Conservation (phyloP, 2,888 invertebrate genomes). For the Macrosoma leucophasiata region DNA sequence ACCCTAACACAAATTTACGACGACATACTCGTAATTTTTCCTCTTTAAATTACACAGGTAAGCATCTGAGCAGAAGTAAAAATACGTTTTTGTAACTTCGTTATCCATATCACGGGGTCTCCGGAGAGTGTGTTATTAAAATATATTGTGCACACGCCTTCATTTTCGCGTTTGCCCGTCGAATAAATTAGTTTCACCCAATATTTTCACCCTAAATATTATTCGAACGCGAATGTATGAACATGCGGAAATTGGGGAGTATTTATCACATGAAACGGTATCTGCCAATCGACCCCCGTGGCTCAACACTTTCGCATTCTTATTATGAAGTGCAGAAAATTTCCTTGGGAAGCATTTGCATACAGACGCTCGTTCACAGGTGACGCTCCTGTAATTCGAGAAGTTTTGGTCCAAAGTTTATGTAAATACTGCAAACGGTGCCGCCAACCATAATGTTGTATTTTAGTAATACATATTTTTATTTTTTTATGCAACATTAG, state of each 20-base stretch:
- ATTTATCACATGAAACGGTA: conserved; percentile 63
- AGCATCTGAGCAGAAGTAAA: conserved; percentile 53
- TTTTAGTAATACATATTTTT: no score
- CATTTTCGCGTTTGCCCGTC: conserved; percentile 46
- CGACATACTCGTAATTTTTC: conserved; percentile 34
- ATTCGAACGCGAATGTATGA: conserved; percentile 57
- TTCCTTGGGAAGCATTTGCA: conserved; percentile 58
- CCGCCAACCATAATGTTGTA: conserved; percentile 31
- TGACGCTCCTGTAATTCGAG: conserved; percentile 65
- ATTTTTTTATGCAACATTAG: no score
- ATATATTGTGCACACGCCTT: conserved; percentile 65
- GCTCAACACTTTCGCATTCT: conserved; percentile 48
- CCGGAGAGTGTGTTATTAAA: conserved; percentile 68
- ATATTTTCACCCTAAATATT: conserved; percentile 69
- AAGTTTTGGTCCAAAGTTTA: conserved; percentile 58
- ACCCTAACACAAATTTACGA: conserved; percentile 39
- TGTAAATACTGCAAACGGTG: conserved; percentile 45
- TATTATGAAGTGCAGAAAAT: conserved; percentile 67
- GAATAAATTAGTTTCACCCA: conserved; percentile 68
- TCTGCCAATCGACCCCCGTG: conserved; percentile 43
- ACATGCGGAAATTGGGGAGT: conserved; percentile 63
- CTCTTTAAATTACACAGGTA: conserved; percentile 47
- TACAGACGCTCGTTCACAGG: conserved; percentile 61
- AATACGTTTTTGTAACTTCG: conserved; percentile 61
- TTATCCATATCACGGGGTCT: conserved; percentile 60